Percentiles rank a stretch among this genome's conserved stretches.
Conservation (phyloP, 2,888 invertebrate species). For the Beris chalybata region DNA sequence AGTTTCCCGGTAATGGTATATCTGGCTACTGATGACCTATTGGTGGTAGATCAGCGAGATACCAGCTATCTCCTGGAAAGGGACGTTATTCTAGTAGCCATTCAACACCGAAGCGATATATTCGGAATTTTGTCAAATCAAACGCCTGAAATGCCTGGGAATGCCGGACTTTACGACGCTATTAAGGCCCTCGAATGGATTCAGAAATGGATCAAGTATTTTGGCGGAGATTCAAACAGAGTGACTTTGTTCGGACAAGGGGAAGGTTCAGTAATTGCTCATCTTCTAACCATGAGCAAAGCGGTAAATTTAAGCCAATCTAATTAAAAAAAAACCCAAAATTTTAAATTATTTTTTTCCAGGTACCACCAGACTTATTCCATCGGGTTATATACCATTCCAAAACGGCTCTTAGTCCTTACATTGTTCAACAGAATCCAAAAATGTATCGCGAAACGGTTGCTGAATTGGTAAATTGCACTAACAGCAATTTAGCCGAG, state of each 20-base stretch:
- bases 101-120: constrained; percentile 53
- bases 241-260: constrained; percentile 57
- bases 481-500: no score
- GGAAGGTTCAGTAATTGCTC: constrained; percentile 54
- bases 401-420: constrained; percentile 45
- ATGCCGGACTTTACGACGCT: constrained; percentile 56
- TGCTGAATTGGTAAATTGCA: no score
- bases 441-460: no score
- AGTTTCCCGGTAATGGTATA: constrained; percentile 45
- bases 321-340: background rate
- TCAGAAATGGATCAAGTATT: constrained; percentile 50
- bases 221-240: constrained; percentile 53
- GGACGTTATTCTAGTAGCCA: constrained; percentile 52
- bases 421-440: no score
- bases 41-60: constrained; percentile 38
- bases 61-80: constrained; percentile 47
- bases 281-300: constrained; percentile 44
- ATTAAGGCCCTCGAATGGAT: constrained; percentile 55
- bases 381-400: constrained; percentile 55
- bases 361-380: constrained; percentile 49
- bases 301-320: background rate
- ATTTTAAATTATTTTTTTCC: background rate
- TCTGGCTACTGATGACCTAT: constrained; percentile 48
- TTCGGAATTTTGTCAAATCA: constrained; percentile 55
- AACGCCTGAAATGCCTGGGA: constrained; percentile 54